Percentiles rank a stretch among this genome's conserved stretches.
These are phyloP conservation scores for Folsomia candida DNA, from an alignment of 2,888 invertebrate species.

Conservation along the genomic window DNA sequence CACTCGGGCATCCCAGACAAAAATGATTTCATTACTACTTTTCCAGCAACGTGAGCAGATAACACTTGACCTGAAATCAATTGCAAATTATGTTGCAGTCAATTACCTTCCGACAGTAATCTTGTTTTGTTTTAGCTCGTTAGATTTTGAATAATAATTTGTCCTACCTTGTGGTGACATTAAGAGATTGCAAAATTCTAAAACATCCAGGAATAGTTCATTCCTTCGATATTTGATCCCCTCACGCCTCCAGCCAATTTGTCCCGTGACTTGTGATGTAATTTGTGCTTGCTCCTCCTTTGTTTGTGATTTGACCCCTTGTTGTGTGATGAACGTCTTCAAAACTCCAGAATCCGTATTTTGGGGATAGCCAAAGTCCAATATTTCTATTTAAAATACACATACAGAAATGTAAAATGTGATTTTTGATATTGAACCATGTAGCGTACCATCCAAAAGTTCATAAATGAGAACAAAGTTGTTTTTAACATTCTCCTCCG, in stretches of 20 bases:
- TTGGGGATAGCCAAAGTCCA: slow-evolving; percentile 99
- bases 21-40: slow-evolving; percentile 99
- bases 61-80: slow-evolving; percentile 79
- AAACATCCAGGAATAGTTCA: slow-evolving; percentile 95
- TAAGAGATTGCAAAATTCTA: slow-evolving; percentile 96
- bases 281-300: slow-evolving; percentile 99
- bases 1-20: slow-evolving; percentile 99
- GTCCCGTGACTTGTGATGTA: slow-evolving; percentile 96
- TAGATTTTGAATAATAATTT: no score
- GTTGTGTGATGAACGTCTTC: slow-evolving; percentile 99
- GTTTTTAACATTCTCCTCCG: slow-evolving; percentile 99
- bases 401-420: background rate
- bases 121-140: no score
- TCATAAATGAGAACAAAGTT: slow-evolving; percentile 99
- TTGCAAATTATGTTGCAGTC: no score
- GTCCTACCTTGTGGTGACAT: slow-evolving; percentile 99
- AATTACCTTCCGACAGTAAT: no score
- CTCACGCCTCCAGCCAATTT: slow-evolving; percentile 98
- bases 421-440: background rate
- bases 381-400: slow-evolving; percentile 70
- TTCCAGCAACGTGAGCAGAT: slow-evolving; percentile 98
- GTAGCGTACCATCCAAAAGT: slow-evolving; percentile 81
- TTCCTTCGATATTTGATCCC: slow-evolving; percentile 99
- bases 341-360: slow-evolving; percentile 98
- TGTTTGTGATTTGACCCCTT: slow-evolving; percentile 96